Conservation (phyloP, 2,888 invertebrate genomes). For the Hylaea fasciaria region DNA sequence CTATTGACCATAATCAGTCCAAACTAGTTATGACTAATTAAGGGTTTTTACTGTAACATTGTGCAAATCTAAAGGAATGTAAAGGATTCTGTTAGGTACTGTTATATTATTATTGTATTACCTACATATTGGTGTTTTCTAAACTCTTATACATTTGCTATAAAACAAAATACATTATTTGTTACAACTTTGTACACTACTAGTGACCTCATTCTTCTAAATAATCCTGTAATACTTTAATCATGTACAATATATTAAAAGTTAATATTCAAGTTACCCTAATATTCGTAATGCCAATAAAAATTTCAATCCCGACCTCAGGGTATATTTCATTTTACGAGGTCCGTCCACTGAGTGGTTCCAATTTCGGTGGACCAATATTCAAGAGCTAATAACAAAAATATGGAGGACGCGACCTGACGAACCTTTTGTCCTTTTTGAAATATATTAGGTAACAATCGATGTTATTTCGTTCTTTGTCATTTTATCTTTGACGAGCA, state of each 20-base stretch:
- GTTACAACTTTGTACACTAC: no score
- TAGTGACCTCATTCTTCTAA: background rate
- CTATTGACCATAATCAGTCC: no score
- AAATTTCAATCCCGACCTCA: constrained; percentile 53
- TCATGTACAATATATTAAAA: constrained; percentile 1
- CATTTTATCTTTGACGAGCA: constrained; percentile 16
- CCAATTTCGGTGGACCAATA: constrained; percentile 62
- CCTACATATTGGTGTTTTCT: no score
- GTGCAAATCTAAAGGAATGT: no score
- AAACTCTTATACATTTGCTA: no score
- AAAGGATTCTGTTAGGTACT: no score
- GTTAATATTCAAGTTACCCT: background rate
- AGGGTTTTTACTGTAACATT: no score
- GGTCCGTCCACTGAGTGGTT: constrained; percentile 50
- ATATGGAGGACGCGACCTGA: constrained; percentile 54
- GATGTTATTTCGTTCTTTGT: constrained; percentile 21
- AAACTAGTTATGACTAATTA: no score
- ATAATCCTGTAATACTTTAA: background rate
- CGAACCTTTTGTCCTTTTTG: constrained; percentile 53
- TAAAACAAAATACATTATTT: no score
- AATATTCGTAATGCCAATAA: constrained; percentile 39
- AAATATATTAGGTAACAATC: constrained; percentile 47
- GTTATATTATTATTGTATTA: no score
- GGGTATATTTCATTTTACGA: constrained; percentile 56
- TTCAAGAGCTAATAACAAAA: constrained; percentile 66